A percentile compares a stretch with the other conserved stretches of the same genome.
These are phyloP conservation scores for Chaetodon auriga DNA, from an alignment of 2,113 vertebrate genomes.

Conservation along the genomic window DNA sequence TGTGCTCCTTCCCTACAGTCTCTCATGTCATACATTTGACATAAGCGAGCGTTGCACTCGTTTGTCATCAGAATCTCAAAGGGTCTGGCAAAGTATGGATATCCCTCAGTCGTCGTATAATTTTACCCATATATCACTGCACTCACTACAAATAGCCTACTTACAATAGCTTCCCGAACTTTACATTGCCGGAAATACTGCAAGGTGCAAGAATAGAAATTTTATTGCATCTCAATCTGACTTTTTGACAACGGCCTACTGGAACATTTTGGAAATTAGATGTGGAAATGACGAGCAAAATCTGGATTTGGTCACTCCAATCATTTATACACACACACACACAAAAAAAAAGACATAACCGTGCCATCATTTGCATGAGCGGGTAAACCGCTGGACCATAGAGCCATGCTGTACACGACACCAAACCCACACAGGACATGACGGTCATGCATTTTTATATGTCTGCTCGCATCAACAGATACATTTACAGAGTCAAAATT, in stretches of 20 bases:
- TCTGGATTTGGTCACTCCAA: too few relatives aligned
- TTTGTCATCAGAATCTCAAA: conserved; percentile 29
- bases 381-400: too few relatives aligned
- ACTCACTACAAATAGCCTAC: neutral
- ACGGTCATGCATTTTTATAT: too few relatives aligned
- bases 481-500: neutral
- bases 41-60: conserved; percentile 7
- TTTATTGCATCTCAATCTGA: neutral
- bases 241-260: neutral
- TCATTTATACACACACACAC: too few relatives aligned
- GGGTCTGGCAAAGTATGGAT: conserved; percentile 2
- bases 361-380: too few relatives aligned
- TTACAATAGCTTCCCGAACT: conserved; percentile 13
- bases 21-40: conserved; percentile 58
- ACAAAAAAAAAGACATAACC: too few relatives aligned
- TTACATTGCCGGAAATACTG: neutral
- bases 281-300: too few relatives aligned
- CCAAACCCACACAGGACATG: neutral
- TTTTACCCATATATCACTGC: neutral
- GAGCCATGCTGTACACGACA: neutral
- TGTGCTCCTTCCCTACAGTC: conserved; percentile 47
- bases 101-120: neutral
- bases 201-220: neutral
- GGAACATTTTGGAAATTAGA: neutral
- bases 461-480: neutral